A percentile compares a stretch with the other conserved stretches of the same genome.
phyloP scores from a whole-genome alignment of 2,888 invertebrate genomes.

The Ptilodon capucinus region DNA sequence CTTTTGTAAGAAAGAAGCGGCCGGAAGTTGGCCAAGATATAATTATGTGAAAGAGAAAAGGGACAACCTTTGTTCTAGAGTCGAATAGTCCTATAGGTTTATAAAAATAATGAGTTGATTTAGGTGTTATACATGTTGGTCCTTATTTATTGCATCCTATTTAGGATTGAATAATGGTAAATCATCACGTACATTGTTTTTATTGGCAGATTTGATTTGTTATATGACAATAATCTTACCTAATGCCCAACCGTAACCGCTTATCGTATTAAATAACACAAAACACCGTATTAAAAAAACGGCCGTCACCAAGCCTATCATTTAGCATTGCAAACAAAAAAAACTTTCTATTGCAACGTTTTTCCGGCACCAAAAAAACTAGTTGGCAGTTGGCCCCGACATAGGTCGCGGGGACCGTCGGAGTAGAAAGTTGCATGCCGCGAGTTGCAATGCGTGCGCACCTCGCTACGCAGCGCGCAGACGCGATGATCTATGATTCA shows the following conservation, averaged over 20 bases:
- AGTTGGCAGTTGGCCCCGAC: conserved; percentile 25
- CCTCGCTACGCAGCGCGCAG: conserved; percentile 7
- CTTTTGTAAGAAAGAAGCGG: no score
- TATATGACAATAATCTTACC: neutral
- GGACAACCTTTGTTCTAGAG: no score
- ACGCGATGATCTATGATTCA: neutral
- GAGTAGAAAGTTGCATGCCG: conserved; percentile 76
- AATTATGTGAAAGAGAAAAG: no score
- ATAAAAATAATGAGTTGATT: no score
- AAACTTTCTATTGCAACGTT: conserved; percentile 68
- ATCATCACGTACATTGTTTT: no score
- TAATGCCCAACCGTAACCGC: neutral
- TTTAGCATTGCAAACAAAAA: conserved; percentile 48
- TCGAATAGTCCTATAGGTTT: no score
- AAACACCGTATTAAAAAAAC: conserved; percentile 3
- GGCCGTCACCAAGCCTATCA: conserved; percentile 16
- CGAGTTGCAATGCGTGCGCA: conserved; percentile 58
- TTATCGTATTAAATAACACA: neutral
- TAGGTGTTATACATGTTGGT: no score
- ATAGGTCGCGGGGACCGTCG: conserved; percentile 36
- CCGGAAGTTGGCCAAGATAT: no score
- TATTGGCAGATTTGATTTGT: no score
- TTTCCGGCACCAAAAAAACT: conserved; percentile 47
- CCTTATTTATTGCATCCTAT: no score
- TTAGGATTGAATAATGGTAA: no score